Base-by-base conservation (phyloP, 2,797 vertebrate genomes). In the Corythornis leucogaster region DNA sequence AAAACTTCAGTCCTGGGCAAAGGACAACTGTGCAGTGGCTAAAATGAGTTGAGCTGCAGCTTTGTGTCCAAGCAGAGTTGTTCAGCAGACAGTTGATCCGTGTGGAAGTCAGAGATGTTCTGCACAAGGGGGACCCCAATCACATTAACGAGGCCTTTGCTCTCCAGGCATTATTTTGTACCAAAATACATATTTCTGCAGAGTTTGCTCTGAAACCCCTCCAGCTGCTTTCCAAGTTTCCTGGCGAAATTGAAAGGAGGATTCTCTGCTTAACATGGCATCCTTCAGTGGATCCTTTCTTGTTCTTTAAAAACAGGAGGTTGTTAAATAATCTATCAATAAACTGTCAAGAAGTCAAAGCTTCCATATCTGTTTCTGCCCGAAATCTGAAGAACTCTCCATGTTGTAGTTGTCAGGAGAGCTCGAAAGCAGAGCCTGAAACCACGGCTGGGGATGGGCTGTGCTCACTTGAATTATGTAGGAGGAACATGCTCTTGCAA, bases 381-480 rank as follows among this genome's bases (percentile, higher is more conserved):
- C 79, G 64, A 88, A 92, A 90, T 89, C 93, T 74, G 76, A 82
- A 92, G 93, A 96, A 91, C 75, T 93, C 55, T 84, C 86, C 73
- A 57, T 55, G 18, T 88, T 92, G 86, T 91, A 50, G 57, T 90
- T 92, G 91, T 85, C 81, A 87, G 40, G 86, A 90, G 80, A 53
- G 43, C 68, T 83, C 69, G 53, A 20, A 81, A 92, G 67, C 64
- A 92, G 64, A 67, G 90, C 94, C 93, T 86, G 96, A 84, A 93
- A 94, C 66, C 84, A 78, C 50, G 31, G 93, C 94, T 89, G 61
- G 91, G 96, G 93, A 87, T 89, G 95, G 95, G 96, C 68, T 92
- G 96, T 91, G 95, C 95, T 95, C 54, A 45, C 69, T 87, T 97
- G 97, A 97, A 96, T 97, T 96, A 95, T 93, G 97, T 92, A 97